Base-by-base conservation (phyloP, 2,113 vertebrate species). In the Percopsis transmontana region DNA sequence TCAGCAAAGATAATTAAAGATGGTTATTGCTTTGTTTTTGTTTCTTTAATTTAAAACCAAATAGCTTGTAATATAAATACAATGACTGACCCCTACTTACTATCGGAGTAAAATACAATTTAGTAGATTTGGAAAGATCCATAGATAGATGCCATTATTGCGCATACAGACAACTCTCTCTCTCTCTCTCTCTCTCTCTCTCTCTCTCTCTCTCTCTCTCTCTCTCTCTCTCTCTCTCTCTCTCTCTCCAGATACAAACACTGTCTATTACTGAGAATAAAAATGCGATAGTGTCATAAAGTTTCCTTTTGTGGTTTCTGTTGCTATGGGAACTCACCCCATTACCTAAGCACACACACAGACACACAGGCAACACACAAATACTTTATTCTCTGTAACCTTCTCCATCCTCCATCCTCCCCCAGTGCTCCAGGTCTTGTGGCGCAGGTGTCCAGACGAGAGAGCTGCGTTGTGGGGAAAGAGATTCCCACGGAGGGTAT, bases 381-480 rank as follows among this genome's bases (percentile, higher is more conserved):
- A 38, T 38, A 40, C 41, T 47, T 33, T n/a, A 67, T 69, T 73
- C 73, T 66, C 38, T 76, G 20, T 76, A 68, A 66, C 21, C 18
- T 19, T 55, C 44, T 40, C 40, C 57, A 68, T 41, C 66, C 59
- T 78, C 33, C 48, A 24, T 8, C 0, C 38, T 80, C 48, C 81
- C 61, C 11, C 85, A 99, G 97, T 99, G 97, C 79, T 98, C 97
- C 1, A 62, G 77, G 24, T 94, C 94, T 61, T 99, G 97, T 45
- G 97, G 96, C 11, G 68, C 86, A 0, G 96, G 96, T 0, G 55
- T 93, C 47, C 93, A 90, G 80, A 95, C 83, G 72, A 88, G 97
- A 68, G 94, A 95, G 12, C 84, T 98, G 68, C 94, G 85, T 23
- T 99, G 97, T 1, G 90, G 93, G 0, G 97, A 99, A 89, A 95